A percentile compares a stretch with the other conserved stretches of the same genome.
Evolutionary conservation across 2,888 invertebrate genomes (phyloP).

Genomic region (Torymus texanus): DNA sequence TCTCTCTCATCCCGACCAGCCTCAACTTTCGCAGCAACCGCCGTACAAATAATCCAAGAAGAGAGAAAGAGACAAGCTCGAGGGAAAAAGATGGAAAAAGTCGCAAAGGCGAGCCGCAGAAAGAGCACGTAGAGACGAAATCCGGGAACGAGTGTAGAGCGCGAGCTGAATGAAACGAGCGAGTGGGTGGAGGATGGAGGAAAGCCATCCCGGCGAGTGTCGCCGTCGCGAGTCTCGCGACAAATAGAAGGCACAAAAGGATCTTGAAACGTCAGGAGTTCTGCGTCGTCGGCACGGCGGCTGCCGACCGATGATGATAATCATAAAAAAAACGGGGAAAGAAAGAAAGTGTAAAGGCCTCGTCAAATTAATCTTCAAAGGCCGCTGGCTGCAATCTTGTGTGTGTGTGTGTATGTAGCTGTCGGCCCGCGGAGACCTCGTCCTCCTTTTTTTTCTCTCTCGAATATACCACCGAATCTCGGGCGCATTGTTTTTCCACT

Average conservation of each 20-base stretch:
- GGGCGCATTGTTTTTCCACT: conserved; percentile 26
- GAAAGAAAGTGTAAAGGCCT: conserved; percentile 8
- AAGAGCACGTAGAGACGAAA: not conserved
- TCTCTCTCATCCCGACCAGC: not conserved
- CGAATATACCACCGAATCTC: conserved; percentile 3
- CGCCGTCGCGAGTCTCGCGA: not conserved
- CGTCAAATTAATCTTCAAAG: conserved; percentile 54
- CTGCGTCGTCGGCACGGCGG: too few species aligned
- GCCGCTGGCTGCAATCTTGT: not conserved
- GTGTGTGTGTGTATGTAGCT: not conserved
- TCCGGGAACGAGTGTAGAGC: conserved; percentile 39
- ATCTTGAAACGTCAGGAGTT: conserved; percentile 33
- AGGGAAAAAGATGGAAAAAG: not conserved
- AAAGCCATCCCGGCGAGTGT: conserved; percentile 8
- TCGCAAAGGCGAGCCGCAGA: not conserved
- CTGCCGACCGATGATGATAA: conserved; percentile 30
- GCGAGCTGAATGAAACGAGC: not conserved
- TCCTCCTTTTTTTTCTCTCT: conserved; percentile 1
- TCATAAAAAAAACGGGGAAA: conserved; percentile 18
- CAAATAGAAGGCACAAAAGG: conserved; percentile 19
- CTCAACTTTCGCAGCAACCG: too few species aligned
- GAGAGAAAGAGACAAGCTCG: not conserved
- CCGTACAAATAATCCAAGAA: conserved; percentile 35
- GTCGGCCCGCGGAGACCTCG: conserved; percentile 28
- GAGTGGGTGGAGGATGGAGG: not conserved